Base-by-base conservation (phyloP, 2,113 vertebrate species). In the Sander vitreus region DNA sequence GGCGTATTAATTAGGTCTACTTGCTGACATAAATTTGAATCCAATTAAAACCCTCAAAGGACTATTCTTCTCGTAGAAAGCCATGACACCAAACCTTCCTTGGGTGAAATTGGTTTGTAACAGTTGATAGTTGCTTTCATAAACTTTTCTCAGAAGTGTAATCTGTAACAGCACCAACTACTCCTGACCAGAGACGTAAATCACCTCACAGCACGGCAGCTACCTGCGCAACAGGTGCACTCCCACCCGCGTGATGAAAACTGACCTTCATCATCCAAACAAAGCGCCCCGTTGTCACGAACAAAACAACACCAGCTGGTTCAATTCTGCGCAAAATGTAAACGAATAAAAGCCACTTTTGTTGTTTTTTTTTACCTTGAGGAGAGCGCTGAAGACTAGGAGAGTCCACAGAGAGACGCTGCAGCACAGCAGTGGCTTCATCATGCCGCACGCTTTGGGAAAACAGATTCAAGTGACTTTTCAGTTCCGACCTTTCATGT, bases 181-280 rank as follows among this genome's bases (percentile, higher is more conserved):
- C 33, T 33, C 12, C 11, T 19, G 62, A 9, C 15, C 21, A 15
- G 21, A 12, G 18, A 33, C 13, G 6, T 21, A 1, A 54, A 15
- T 18, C 33, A 15, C 21, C 18, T 25, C 0, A 6, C 16, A 25
- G 55, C 58, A 1, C 4, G 7, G 1, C 54, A 48, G 8, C 57
- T 45, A 83, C 81, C 77, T 84, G 86, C 70, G 76, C 88, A 90
- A 88, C 92, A 92, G 92, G 91, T 93, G 91, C 81, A 67, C 21
- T 45, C 80, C 45, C 65, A 59, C 23, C 63, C 2, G 12, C 2
- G 43, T 13, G 69, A 13, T 8, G 27, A 12, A 48, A 23, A 43
- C 12, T 9, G 57, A 68, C 53, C 51, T 62, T 18, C 21, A 19
- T 53, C 16, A 23, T 1, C 12, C 43, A 57, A 45, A 85, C 59